Conservation (phyloP, 2,797 vertebrate species). For the Micrastur ruficollis region DNA sequence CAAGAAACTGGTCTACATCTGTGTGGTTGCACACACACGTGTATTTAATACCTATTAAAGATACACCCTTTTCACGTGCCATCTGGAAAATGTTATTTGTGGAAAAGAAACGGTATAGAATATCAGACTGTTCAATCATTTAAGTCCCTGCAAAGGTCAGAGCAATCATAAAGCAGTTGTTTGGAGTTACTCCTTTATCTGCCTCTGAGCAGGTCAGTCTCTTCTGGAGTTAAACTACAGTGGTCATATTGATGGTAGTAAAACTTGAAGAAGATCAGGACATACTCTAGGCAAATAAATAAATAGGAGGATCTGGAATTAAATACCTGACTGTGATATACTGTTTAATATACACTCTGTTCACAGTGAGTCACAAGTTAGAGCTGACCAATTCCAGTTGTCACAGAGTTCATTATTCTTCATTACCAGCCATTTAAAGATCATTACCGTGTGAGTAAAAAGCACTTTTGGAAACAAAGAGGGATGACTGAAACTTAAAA, state of each 20-base stretch:
- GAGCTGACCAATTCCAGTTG: neutral
- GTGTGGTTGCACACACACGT: neutral
- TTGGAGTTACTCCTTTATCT: neutral
- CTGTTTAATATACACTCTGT: neutral
- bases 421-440: slow-evolving; percentile 11
- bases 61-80: neutral
- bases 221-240: neutral
- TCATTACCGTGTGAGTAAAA: neutral
- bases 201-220: neutral
- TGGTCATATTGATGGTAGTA: neutral
- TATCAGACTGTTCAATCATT: neutral
- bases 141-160: neutral
- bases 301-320: neutral
- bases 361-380: neutral
- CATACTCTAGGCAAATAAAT: neutral
- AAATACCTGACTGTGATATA: neutral
- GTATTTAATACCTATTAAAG: neutral
- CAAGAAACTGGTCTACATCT: neutral
- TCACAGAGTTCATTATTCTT: neutral
- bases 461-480: neutral
- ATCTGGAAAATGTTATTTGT: neutral
- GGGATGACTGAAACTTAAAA: neutral
- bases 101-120: neutral
- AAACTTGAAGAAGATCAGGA: neutral
- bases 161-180: neutral